Evolutionary conservation across 1,140 invertebrate species (phyloP), one percentile per base, ranked within the genome.

Genomic region (Metopolophium dirhodum): DNA sequence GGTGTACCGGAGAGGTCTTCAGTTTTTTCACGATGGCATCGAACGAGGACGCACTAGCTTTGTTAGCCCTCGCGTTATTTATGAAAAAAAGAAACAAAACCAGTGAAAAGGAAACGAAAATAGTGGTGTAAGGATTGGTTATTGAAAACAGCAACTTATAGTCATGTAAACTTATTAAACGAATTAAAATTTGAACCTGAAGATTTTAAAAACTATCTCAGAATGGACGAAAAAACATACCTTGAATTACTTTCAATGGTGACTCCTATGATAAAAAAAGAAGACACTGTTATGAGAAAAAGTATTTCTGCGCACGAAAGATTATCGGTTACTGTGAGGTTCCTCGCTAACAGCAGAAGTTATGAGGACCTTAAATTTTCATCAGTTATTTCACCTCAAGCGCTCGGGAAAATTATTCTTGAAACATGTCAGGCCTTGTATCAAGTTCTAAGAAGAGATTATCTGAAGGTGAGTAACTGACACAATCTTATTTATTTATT

Each of bases 321-420:
- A 35, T 88, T 88, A 54, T 35, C 87, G 0, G 49, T 35, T 35
- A 88, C 49, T 35, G 37, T 88, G n/a, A 51, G 87, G 20, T 88
- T 88, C 7, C 49, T 88, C 18, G 87, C n/a, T 49, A 41, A 1
- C 41, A 3, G 41, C 41, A 41, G 41, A 41, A 41, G 41, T 41
- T 95, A 94, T 93, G 94, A 95, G 94, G 95, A 95, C 94, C 93
- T 95, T 47, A 95, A 94, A 94, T 95, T 93, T 94, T 94, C 94
- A 45, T 94, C 94, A 45, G 89, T 94, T 61, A 95, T 95, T 87
- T 95, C 94, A 94, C 89, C 94, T 22, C 94, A 94, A 90, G 94
- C 94, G 22, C 93, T 95, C 2, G 93, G 94, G 47, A 61, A 90
- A 92, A 94, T 95, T 35, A 94, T 95, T 88, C 93, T 89, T 77